phyloP scores from a whole-genome alignment of 2,888 invertebrate species.

The Caradrina kadenii region DNA sequence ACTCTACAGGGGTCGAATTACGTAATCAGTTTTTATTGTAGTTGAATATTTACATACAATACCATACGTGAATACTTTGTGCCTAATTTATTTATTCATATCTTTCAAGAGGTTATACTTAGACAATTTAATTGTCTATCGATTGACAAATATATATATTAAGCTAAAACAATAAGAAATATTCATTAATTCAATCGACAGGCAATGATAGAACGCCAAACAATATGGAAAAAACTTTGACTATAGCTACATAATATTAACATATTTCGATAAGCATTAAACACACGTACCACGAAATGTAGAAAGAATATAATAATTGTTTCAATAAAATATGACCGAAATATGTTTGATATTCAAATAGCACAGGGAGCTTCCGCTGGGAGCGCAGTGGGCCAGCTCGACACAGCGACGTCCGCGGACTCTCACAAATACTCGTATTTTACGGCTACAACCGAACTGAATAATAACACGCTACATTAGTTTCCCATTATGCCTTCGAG shows the following conservation, averaged over 20 bases:
- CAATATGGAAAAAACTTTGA: slow-evolving; percentile 73
- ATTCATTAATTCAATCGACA: slow-evolving; percentile 36
- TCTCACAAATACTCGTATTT: slow-evolving; percentile 86
- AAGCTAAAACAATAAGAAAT: slow-evolving; percentile 43
- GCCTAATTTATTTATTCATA: slow-evolving; percentile 68
- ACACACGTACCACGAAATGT: slow-evolving; percentile 81
- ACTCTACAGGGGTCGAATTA: slow-evolving; percentile 62
- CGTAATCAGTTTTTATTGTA: slow-evolving; percentile 61
- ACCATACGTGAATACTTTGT: slow-evolving; percentile 47
- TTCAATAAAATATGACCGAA: slow-evolving; percentile 87
- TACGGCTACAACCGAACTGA: slow-evolving; percentile 89
- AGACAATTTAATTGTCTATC: slow-evolving; percentile 38
- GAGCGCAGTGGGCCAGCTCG: slow-evolving; percentile 68
- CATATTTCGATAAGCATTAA: slow-evolving; percentile 81
- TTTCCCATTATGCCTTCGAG: slow-evolving; percentile 90
- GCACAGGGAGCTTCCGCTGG: slow-evolving; percentile 87
- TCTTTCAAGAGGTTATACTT: slow-evolving; percentile 35
- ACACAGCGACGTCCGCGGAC: slow-evolving; percentile 71
- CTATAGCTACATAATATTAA: slow-evolving; percentile 69
- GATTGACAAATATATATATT: slow-evolving; percentile 26
- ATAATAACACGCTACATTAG: slow-evolving; percentile 91
- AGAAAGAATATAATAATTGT: slow-evolving; percentile 90
- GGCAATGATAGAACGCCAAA: slow-evolving; percentile 48
- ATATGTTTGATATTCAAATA: slow-evolving; percentile 89
- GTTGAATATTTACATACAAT: slow-evolving; percentile 75